These are phyloP conservation scores for Drosophila sechellia DNA, from an alignment of 1,140 invertebrate genomes.

Conservation along the genomic window DNA sequence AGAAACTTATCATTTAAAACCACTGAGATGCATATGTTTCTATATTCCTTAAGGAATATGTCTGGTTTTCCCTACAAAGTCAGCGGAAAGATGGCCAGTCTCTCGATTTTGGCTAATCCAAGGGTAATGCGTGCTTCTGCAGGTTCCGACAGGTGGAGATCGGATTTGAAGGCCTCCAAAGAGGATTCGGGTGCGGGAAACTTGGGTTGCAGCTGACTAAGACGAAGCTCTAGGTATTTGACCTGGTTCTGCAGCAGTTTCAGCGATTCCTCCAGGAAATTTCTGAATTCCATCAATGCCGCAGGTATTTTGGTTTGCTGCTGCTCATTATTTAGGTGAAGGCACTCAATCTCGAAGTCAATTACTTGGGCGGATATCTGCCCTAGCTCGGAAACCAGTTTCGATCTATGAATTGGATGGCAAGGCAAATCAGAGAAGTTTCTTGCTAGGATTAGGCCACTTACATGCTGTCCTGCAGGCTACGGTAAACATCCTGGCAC, in stretches of 20 bases:
- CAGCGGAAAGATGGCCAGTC: background rate
- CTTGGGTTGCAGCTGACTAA: conserved; percentile 9
- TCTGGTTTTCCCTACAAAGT: background rate
- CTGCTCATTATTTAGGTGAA: background rate
- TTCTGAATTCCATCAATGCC: background rate
- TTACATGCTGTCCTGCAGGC: conserved; percentile 10
- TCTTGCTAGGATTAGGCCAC: background rate
- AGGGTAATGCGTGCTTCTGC: background rate
- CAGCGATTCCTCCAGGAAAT: conserved; percentile 4
- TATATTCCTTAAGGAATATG: no score
- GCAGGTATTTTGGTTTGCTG: accelerated
- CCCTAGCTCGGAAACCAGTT: background rate
- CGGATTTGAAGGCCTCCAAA: conserved; percentile 7
- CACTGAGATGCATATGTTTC: no score
- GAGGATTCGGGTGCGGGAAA: background rate
- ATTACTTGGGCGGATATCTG: background rate
- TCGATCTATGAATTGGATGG: background rate
- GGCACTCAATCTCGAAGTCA: background rate
- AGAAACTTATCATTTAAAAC: no score
- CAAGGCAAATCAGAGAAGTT: background rate
- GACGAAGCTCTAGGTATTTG: conserved; percentile 12
- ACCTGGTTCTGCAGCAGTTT: background rate
- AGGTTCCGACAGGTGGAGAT: conserved; percentile 3
- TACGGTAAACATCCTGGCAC: conserved; percentile 9
- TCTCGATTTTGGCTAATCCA: conserved; percentile 23